phyloP scores from a whole-genome alignment of 2,113 vertebrate genomes.

The Oncorhynchus gorbuscha region DNA sequence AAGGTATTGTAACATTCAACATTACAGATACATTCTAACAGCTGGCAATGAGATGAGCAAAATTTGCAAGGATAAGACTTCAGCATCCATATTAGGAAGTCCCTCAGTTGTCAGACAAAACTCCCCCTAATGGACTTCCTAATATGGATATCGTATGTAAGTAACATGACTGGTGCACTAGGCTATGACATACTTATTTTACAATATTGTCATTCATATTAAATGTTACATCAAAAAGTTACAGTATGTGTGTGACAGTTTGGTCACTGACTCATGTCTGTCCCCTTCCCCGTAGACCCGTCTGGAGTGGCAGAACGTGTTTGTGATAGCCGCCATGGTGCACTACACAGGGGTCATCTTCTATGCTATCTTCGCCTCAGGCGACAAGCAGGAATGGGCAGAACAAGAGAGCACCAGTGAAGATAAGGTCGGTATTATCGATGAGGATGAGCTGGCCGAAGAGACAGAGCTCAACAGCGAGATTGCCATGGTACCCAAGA shows the following conservation, averaged over 20 bases:
- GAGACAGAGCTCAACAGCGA: slow-evolving; percentile 86
- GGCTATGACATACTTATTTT: neutral
- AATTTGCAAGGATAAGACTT: neutral
- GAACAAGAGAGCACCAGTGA: slow-evolving; percentile 87
- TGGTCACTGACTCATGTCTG: slow-evolving; percentile 25
- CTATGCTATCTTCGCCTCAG: slow-evolving; percentile 94
- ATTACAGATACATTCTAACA: neutral
- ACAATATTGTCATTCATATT: neutral
- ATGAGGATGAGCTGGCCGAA: slow-evolving; percentile 89
- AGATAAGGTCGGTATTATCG: slow-evolving; percentile 91
- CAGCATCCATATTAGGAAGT: neutral
- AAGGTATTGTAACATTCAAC: slow-evolving; percentile 77
- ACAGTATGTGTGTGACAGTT: slow-evolving; percentile 12
- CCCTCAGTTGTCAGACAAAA: no score
- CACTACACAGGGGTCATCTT: slow-evolving; percentile 96
- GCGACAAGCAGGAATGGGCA: slow-evolving; percentile 97
- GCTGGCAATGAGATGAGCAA: neutral
- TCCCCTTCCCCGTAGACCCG: slow-evolving; percentile 80
- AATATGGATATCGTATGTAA: neutral
- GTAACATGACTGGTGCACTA: neutral
- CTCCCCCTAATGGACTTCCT: no score
- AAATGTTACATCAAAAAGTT: slow-evolving; percentile 6
- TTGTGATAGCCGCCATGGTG: slow-evolving; percentile 91
- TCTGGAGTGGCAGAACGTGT: slow-evolving; percentile 97
- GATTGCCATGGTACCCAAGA: slow-evolving; percentile 70